These are phyloP conservation scores for Ceriagrion tenellum DNA, from an alignment of 2,888 invertebrate genomes.

Conservation along the genomic window DNA sequence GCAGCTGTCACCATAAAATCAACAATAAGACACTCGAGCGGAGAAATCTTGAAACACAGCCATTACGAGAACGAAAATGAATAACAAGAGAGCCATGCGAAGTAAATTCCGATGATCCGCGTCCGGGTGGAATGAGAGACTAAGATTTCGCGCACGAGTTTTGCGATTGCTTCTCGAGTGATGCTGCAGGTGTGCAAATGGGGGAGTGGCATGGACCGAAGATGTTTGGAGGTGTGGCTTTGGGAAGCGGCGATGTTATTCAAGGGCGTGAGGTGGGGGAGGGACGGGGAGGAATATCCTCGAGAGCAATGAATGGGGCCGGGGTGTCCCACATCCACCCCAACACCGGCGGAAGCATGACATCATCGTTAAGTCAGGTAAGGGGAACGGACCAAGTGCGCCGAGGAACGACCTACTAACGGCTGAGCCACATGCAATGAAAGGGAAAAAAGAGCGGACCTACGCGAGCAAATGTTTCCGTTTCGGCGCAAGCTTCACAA, in stretches of 20 bases:
- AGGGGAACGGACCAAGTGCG: slow-evolving; percentile 37
- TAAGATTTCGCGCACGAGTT: too few species aligned
- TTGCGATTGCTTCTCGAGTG: too few species aligned
- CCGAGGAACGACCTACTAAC: slow-evolving; percentile 53
- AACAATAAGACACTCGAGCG: too few species aligned
- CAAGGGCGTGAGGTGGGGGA: neutral
- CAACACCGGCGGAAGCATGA: slow-evolving; percentile 54
- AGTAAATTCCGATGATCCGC: too few species aligned
- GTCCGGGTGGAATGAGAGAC: too few species aligned
- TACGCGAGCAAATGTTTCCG: neutral
- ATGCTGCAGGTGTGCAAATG: neutral
- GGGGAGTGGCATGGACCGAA: neutral
- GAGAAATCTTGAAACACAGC: too few species aligned
- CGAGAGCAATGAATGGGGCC: slow-evolving; percentile 51
- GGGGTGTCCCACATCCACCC: slow-evolving; percentile 56
- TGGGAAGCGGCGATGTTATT: neutral
- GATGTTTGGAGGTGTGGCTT: neutral
- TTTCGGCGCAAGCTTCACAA: too few species aligned
- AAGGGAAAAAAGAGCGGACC: slow-evolving; percentile 17
- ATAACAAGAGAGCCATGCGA: too few species aligned
- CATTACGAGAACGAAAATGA: too few species aligned
- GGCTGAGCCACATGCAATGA: neutral
- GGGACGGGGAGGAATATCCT: neutral
- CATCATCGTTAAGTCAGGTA: slow-evolving; percentile 56
- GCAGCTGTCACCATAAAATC: too few species aligned